Conservation (phyloP, 2,888 invertebrate species). For the Mayetiola destructor region DNA sequence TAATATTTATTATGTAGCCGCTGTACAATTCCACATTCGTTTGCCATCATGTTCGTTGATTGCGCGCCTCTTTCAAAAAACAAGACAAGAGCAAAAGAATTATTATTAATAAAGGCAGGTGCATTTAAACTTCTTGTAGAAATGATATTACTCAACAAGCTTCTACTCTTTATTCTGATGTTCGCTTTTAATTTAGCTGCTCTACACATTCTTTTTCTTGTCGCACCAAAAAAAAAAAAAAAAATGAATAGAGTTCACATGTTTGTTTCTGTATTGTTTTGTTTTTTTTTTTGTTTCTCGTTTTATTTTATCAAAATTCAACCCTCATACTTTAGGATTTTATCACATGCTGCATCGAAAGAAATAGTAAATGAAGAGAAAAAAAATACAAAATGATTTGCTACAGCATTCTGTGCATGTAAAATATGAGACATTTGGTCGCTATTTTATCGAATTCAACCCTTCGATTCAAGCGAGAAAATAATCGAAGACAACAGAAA, state of each 20-base stretch:
- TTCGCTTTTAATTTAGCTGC: constrained; percentile 7
- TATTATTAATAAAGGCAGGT: constrained; percentile 7
- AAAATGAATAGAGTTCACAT: neutral
- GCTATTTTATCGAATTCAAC: too few species aligned
- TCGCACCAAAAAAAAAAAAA: neutral
- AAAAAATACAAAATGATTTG: neutral
- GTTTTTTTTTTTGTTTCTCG: neutral
- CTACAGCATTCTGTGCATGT: neutral
- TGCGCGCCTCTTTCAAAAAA: neutral
- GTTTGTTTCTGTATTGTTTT: constrained; percentile 2
- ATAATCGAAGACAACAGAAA: too few species aligned
- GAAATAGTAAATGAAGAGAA: too few species aligned
- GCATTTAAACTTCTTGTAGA: constrained; percentile 5
- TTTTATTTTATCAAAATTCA: constrained; percentile 13
- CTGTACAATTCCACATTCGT: constrained; percentile 10
- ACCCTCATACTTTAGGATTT: constrained; percentile 2
- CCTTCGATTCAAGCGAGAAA: too few species aligned
- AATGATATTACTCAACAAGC: constrained; percentile 1
- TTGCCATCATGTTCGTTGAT: constrained; percentile 12
- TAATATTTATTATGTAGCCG: constrained; percentile 10
- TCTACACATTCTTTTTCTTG: neutral
- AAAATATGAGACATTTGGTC: too few species aligned
- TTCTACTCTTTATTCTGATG: constrained; percentile 1
- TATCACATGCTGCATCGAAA: neutral
- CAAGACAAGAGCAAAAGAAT: neutral